phyloP scores from a whole-genome alignment of 2,113 vertebrate genomes.

The Muntiacus reevesi region DNA sequence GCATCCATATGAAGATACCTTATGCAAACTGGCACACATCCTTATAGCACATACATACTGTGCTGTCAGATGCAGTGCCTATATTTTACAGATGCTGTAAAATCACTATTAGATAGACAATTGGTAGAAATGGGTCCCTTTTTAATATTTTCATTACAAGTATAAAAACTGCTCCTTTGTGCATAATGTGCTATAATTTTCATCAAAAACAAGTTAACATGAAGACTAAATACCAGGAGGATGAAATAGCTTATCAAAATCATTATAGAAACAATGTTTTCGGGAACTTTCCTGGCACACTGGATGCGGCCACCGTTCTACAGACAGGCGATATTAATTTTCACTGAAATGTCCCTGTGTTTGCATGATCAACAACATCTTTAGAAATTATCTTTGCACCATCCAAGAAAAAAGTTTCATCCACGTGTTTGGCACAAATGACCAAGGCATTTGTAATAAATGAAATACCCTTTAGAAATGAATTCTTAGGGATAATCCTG shows the following conservation, averaged over 20 bases:
- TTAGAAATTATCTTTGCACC: constrained; percentile 76
- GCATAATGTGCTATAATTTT: constrained; percentile 76
- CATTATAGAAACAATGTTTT: constrained; percentile 74
- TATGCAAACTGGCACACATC: constrained; percentile 58
- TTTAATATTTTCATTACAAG: constrained; percentile 72
- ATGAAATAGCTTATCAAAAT: constrained; percentile 75
- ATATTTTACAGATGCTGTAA: constrained; percentile 63
- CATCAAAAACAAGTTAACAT: constrained; percentile 76
- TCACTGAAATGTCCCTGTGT: constrained; percentile 72
- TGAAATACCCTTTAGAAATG: constrained; percentile 61
- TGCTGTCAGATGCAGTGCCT: background rate
- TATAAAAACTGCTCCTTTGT: constrained; percentile 69
- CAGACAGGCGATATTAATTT: constrained; percentile 77
- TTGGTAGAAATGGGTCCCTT: constrained; percentile 68
- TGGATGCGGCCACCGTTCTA: constrained; percentile 56
- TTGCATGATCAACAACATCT: constrained; percentile 77
- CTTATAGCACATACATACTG: background rate
- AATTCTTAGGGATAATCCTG: constrained; percentile 64
- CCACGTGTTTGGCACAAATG: constrained; percentile 35
- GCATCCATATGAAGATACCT: constrained; percentile 51
- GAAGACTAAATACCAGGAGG: constrained; percentile 70
- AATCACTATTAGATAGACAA: constrained; percentile 66
- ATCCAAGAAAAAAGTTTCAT: constrained; percentile 69
- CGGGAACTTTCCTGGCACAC: constrained; percentile 64
- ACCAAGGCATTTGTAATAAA: constrained; percentile 59